A percentile compares a stretch with the other conserved stretches of the same genome.
These are phyloP conservation scores for Zaprionus kolodkinae DNA, from an alignment of 1,140 invertebrate species.

Conservation along the genomic window DNA sequence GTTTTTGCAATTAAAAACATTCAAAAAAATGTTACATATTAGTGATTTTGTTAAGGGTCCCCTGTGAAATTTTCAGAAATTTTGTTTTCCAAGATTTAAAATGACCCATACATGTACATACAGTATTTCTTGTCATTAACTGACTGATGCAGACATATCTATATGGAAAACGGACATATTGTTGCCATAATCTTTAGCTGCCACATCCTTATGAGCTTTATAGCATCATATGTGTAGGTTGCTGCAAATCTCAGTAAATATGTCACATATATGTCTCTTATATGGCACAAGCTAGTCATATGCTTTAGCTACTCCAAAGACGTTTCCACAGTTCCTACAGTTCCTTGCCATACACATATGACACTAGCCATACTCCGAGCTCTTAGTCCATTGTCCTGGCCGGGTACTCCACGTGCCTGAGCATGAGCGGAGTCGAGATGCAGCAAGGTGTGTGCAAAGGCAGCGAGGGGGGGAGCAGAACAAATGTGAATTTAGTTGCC, in stretches of 20 bases:
- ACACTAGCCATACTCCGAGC: not conserved
- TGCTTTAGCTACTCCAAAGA: not conserved
- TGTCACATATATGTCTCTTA: not conserved
- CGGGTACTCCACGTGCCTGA: not conserved
- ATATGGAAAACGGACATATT: too few relatives aligned
- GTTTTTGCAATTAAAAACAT: too few relatives aligned
- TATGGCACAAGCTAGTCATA: not conserved
- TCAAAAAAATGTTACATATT: too few relatives aligned
- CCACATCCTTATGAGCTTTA: too few relatives aligned
- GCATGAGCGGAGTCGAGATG: not conserved
- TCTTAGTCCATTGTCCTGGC: not conserved
- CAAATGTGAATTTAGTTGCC: constrained; percentile 78
- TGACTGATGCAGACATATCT: too few relatives aligned
- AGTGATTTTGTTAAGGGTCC: too few relatives aligned
- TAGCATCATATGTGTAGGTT: too few relatives aligned
- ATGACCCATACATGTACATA: too few relatives aligned
- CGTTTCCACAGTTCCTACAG: not conserved
- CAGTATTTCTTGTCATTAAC: too few relatives aligned
- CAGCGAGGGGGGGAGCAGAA: constrained; percentile 22
- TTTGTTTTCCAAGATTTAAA: too few relatives aligned
- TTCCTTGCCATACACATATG: not conserved
- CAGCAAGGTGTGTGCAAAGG: constrained; percentile 2
- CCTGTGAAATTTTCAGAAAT: too few relatives aligned
- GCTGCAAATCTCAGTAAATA: not conserved
- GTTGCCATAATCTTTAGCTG: too few relatives aligned